Percentiles rank a stretch among this genome's conserved stretches.
These are phyloP conservation scores for Pseudorectes ferrugineus DNA, from an alignment of 2,113 vertebrate species.

Conservation along the genomic window DNA sequence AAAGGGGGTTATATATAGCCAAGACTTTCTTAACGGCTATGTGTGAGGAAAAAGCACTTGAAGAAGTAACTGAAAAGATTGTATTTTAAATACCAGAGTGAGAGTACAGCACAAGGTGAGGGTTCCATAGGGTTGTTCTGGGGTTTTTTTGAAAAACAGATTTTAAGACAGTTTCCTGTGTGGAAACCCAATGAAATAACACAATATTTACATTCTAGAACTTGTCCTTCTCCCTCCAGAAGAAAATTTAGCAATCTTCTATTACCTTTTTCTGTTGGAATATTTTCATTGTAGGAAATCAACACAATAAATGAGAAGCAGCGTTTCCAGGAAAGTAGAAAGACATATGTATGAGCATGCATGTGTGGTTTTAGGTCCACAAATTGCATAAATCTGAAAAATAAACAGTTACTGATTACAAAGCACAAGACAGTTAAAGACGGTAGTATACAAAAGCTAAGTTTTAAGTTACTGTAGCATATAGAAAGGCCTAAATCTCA, in stretches of 20 bases:
- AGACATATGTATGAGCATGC: background rate
- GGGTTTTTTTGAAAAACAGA: background rate
- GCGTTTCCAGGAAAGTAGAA: background rate
- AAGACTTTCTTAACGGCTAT: background rate
- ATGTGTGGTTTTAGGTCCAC: background rate
- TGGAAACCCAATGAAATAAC: background rate
- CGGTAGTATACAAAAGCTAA: background rate
- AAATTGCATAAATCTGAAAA: background rate
- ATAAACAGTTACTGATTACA: background rate
- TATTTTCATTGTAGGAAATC: background rate
- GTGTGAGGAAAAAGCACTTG: background rate
- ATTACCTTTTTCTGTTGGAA: background rate
- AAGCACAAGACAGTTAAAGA: background rate
- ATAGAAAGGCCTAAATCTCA: background rate
- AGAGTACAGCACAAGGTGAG: background rate
- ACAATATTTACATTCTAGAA: background rate
- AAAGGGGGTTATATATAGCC: background rate
- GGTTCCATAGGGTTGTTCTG: background rate
- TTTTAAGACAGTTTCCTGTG: background rate
- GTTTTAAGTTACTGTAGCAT: background rate
- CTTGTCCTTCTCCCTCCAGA: background rate
- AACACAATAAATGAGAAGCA: background rate
- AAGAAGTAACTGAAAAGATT: background rate
- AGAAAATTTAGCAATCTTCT: background rate
- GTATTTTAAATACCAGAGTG: background rate